phyloP scores from a whole-genome alignment of 1,140 invertebrate genomes.

The Macrobrachium rosenbergii region DNA sequence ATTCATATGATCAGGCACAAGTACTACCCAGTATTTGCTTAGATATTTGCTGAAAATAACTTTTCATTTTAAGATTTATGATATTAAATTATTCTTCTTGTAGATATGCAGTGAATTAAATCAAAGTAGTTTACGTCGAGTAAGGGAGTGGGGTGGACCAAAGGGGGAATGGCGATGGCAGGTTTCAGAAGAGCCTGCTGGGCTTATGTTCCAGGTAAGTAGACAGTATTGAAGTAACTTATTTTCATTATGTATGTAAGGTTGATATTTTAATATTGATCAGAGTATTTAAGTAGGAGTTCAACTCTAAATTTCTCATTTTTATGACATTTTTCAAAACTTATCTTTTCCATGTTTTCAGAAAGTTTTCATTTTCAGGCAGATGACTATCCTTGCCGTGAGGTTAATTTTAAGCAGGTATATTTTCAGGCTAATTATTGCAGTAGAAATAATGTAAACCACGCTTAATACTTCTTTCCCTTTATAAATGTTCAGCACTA shows the following conservation, averaged over 20 bases:
- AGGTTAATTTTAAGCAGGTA: slow-evolving; percentile 13
- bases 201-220: slow-evolving; percentile 68
- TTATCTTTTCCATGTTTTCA: not conserved
- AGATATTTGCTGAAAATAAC: too few relatives aligned
- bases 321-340: too few relatives aligned
- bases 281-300: not conserved
- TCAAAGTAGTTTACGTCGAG: slow-evolving; percentile 76
- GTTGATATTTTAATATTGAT: slow-evolving; percentile 10
- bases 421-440: not conserved
- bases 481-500: too few relatives aligned
- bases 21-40: too few relatives aligned
- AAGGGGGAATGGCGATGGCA: slow-evolving; percentile 76
- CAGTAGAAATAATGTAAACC: not conserved
- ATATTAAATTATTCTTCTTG: slow-evolving; percentile 59
- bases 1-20: too few relatives aligned
- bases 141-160: slow-evolving; percentile 78
- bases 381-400: not conserved
- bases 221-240: not conserved
- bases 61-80: slow-evolving; percentile 7
- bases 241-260: slow-evolving; percentile 6
- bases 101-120: slow-evolving; percentile 81
- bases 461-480: too few relatives aligned
- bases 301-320: too few relatives aligned
- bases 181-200: slow-evolving; percentile 68
- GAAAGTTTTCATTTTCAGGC: not conserved